Evolutionary conservation across 2,888 invertebrate species (phyloP).

Genomic region (Ectropis crepuscularia): DNA sequence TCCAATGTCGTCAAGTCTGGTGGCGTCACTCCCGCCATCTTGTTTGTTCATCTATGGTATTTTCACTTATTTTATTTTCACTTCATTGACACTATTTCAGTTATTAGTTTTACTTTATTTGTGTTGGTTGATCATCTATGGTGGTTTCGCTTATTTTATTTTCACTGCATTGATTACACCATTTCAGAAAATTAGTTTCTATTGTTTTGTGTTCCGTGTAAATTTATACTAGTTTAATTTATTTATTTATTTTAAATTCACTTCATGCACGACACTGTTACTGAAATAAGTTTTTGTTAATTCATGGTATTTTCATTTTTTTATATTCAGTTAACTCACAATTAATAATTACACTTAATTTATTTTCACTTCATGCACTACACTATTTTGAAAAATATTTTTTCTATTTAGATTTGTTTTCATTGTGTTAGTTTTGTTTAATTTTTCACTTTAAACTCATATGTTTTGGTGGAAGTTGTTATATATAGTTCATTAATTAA

Average conservation of each 20-base stretch:
- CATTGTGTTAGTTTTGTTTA: not conserved
- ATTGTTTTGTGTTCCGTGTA: not conserved
- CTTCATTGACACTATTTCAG: not conserved
- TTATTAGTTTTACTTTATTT: not conserved
- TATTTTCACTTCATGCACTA: not conserved
- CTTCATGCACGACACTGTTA: no score
- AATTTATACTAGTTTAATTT: not conserved
- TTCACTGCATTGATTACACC: not conserved
- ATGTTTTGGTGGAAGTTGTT: no score
- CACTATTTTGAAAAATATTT: no score
- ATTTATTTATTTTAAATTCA: no score
- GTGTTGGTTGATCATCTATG: not conserved
- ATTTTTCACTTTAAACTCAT: no score
- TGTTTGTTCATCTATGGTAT: constrained; percentile 4
- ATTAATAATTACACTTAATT: no score
- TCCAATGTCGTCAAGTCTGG: constrained; percentile 24
- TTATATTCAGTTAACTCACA: no score
- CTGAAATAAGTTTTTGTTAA: no score
- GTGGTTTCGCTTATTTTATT: not conserved
- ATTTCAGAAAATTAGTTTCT: not conserved
- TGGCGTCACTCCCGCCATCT: constrained; percentile 21
- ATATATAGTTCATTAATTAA: no score
- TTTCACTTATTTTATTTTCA: constrained; percentile 7
- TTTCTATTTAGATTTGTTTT: no score
- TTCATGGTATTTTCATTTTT: no score